Evolutionary conservation across 2,888 invertebrate genomes (phyloP), one percentile per base, ranked within the genome.

Genomic region (Drosophila buzzatii): DNA sequence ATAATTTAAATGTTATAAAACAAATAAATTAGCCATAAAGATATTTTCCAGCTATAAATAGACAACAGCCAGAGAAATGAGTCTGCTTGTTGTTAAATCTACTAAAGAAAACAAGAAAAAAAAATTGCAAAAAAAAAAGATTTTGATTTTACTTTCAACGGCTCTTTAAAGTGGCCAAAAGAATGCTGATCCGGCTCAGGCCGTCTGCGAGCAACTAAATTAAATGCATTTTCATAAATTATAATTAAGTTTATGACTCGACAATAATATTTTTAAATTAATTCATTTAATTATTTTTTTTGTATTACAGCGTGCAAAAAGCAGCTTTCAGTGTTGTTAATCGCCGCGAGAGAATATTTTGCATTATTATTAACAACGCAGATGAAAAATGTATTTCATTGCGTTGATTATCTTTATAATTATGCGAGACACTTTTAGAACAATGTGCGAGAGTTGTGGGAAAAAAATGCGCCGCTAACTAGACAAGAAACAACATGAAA

Each of bases 21-120:
- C 81, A 82, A 71, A 78, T 78, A 79, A 79, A 81, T 81, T 79
- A 84, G 49, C 70, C 68, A 70, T 73, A 63, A 70, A 74, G 70
- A 73, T 71, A 66, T 67, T 56, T 47, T 20, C 20, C 70, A 57
- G 61, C 61, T 56, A 63, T 52, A 72, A 70, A 73, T 55, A 61
- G 70, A 72, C 70, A 70, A 55, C 12, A 57, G 44, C 1, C 41
- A 64, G 41, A 37, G 39, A 55, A 55, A 55, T 31, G 55, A 31
- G 2, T 33, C 18, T 33, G 51, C 51, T 14, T 14, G 51, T 33
- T 35, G 33, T 14, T 8, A 9, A 23, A 55, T 27, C 27, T 41
- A 1, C 27, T 18, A 55, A 39, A 39, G 3, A 42, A 42, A 44
- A 60, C 6, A 16, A 53, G 44, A 51, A 60, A 39, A 23, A 23